Evolutionary conservation across 2,797 vertebrate genomes (phyloP), one percentile per base, ranked within the genome.

Genomic region (Buceros bicornis): DNA sequence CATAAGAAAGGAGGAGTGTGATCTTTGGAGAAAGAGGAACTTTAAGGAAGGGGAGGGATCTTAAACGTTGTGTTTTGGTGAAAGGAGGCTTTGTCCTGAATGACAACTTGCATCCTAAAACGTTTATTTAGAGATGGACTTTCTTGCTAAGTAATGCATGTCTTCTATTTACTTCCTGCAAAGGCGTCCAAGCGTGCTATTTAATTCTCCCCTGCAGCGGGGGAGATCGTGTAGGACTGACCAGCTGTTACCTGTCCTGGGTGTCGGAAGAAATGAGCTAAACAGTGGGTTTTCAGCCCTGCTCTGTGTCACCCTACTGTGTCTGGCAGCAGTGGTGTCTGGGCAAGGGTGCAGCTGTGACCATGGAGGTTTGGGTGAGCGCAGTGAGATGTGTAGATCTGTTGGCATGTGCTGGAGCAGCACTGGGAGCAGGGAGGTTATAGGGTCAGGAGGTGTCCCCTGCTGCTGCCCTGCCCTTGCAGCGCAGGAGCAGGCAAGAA

Each of bases 231-330:
- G 40, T 16, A 22, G 57, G 16, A 33, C 35, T 70, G 37, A 53
- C 31, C 16, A 0, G 1, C n/a, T 0, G 3, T 33, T 50, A 58
- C 18, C 57, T 71, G n/a, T n/a, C 12, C 42, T 0, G 0, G 14
- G 13, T 1, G 2, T 5, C 25, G 61, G 60, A 51, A 45, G 51
- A 82, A 69, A 42, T 16, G 14, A 61, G 33, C 21, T 17, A 16
- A 29, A 33, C 1, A 2, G 28, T n/a, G 51, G 11, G 12, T 2
- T 40, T 69, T 57, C 33, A 21, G 17, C 28, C 33, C 72, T 22
- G n/a, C 16, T 33, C 26, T 16, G 53, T 28, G 53, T 18, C 21
- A 11, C 26, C 37, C 21, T 2, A 4, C 48, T 2, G 0, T 16
- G 13, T 21, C 35, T 0, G 1, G 37, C n/a, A 43, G 19, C 0